Evolutionary conservation across 2,113 vertebrate genomes (phyloP).

Genomic region (Urocolius indicus): DNA sequence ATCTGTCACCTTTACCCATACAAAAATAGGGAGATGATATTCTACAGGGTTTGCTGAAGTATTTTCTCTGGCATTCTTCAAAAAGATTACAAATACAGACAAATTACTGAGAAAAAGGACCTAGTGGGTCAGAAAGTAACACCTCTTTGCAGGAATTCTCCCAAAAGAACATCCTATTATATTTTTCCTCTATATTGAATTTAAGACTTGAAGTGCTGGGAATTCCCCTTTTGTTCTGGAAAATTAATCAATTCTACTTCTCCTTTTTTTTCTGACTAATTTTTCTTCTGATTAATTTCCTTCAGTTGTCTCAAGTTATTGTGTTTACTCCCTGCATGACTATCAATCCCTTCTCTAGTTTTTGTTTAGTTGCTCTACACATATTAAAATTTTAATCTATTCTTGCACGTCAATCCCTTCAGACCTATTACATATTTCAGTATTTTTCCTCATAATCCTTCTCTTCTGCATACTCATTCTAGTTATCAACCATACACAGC

Average conservation of each 20-base stretch:
- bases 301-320: slow-evolving; percentile 39
- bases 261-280: slow-evolving; percentile 21
- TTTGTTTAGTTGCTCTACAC: slow-evolving; percentile 38
- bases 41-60: not conserved
- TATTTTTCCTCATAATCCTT: slow-evolving; percentile 37
- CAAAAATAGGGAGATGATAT: not conserved
- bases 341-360: slow-evolving; percentile 37
- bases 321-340: slow-evolving; percentile 52
- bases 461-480: not conserved
- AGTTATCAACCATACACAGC: not conserved
- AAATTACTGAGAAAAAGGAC: not conserved
- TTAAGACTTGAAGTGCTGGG: slow-evolving; percentile 20
- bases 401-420: slow-evolving; percentile 34
- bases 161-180: not conserved
- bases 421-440: slow-evolving; percentile 19
- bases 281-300: slow-evolving; percentile 59
- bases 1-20: not conserved
- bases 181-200: not conserved
- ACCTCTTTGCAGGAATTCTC: slow-evolving; percentile 23
- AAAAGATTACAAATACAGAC: slow-evolving; percentile 12
- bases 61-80: slow-evolving; percentile 2
- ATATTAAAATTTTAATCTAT: slow-evolving; percentile 65
- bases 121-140: not conserved
- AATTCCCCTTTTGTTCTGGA: slow-evolving; percentile 39
- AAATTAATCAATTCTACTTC: slow-evolving; percentile 40